phyloP scores from a whole-genome alignment of 2,113 vertebrate genomes.

The Dasypus novemcinctus region DNA sequence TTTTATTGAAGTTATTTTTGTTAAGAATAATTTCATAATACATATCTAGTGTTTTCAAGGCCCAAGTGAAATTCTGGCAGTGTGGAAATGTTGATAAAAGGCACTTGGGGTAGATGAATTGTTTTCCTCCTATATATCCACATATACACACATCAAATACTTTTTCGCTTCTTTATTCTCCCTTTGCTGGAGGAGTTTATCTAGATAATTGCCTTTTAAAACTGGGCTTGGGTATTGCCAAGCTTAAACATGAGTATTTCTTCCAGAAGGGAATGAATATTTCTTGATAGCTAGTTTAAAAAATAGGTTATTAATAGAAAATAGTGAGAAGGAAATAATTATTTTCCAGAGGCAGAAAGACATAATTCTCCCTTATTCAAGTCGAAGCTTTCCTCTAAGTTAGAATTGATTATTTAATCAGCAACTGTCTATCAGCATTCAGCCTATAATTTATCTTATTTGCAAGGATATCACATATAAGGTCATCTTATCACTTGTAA shows the following conservation, averaged over 20 bases:
- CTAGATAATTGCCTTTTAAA: not conserved
- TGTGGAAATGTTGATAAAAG: conserved; percentile 41
- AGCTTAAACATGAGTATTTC: not conserved
- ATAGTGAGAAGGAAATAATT: not conserved
- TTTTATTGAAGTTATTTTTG: not conserved
- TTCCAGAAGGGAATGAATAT: not conserved
- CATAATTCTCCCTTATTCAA: not conserved
- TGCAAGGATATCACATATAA: not conserved
- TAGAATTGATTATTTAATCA: conserved; percentile 24
- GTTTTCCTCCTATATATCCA: not conserved
- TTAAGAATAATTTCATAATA: not conserved
- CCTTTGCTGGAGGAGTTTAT: not conserved
- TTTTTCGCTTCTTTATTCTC: not conserved
- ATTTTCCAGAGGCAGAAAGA: not conserved
- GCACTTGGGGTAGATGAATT: not conserved
- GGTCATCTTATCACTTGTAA: not conserved
- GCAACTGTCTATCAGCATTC: not conserved
- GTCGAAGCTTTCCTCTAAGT: not conserved
- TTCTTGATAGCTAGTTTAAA: conserved; percentile 1
- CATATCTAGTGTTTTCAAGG: not conserved
- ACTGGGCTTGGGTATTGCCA: not conserved
- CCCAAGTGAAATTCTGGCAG: not conserved
- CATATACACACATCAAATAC: not conserved
- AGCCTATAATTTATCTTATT: not conserved
- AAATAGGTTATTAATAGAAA: conserved; percentile 30